Evolutionary conservation across 2,888 invertebrate species (phyloP), one percentile per base, ranked within the genome.

Genomic region (Pollenia amentaria): DNA sequence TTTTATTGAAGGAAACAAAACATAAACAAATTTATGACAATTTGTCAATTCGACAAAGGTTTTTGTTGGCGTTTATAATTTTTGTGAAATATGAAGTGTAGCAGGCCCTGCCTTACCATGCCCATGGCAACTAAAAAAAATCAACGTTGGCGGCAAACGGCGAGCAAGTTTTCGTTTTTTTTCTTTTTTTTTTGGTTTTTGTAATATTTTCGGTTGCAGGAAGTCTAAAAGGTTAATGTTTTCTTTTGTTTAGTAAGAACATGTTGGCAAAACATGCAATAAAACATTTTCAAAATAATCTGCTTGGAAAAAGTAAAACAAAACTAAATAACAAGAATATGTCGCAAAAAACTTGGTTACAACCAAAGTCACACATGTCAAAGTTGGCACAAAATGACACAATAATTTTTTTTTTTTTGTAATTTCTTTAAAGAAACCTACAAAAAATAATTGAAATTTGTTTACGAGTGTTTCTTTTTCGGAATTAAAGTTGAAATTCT

Each of bases 351-450:
- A 75, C 57, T 44, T 76, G 44, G 60, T 62, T 76, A 86, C 84
- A 89, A 90, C 89, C 89, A 89, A 91, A 91, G 91, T 91, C 92
- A 92, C 91, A 91, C 90, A 92, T 92, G 92, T 91, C 91, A 92
- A 90, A 92, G 91, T 92, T 91, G 90, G 90, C 90, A 90, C 90
- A 90, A 90, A 91, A 89, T 91, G 91, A 91, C 91, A 91, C 91
- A 91, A 90, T 90, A 84, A 87, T 84, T 60, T 57, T 65, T 72
- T 57, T 57, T 29, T 62, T 11, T 53, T 11, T n/a, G 60, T 18
- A 40, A 48, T 38, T 38, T 60, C 16, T 29, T n/a, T 14, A 16
- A n/a, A 64, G 76, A 10, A 64, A 64, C 16, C 2, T 53, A 78
- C 29, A 14, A 57, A 60, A 75, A 70, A 48, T 21, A 64, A 60